Evolutionary conservation across 2,113 vertebrate genomes (phyloP), one percentile per base, ranked within the genome.

Genomic region (Archilochus colubris): DNA sequence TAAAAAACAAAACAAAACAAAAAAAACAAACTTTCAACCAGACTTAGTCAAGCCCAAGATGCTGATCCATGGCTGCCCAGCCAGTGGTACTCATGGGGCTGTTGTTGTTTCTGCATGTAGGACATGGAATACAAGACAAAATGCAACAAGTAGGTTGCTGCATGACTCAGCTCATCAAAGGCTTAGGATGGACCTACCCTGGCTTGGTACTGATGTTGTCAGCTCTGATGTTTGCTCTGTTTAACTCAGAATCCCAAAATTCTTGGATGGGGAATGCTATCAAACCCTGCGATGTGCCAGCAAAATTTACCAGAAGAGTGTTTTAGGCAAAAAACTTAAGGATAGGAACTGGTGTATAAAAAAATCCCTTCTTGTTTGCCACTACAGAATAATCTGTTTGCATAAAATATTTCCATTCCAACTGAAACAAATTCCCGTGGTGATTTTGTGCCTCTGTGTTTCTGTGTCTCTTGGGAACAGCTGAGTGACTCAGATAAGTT

Each of bases 401-500:
- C 33, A 16, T 61, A 33, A 94, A 88, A 64, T 86, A 88, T 92
- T 96, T 83, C 80, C 62, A 50, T 62, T 66, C 68, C 24, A 50
- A 57, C 82, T 68, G 88, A 57, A 88, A 77, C 79, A 93, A 83
- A 76, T 30, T 78, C 86, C 82, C 31, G 6, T 53, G 79, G 61
- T 70, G 76, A 38, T 92, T 92, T 84, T 88, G 48, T 88, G 93
- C 64, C 6, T 50, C 67, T 93, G 23, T 85, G n/a, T 81, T 75
- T 72, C 61, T 90, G 22, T 54, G 61, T 93, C 87, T 85, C 88
- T 64, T 46, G 93, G 88, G 95, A 94, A 4, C 53, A 81, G 76
- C 86, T 81, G 80, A 91, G 73, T 94, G 94, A 95, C 93, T 94
- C 89, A 88, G 85, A 80, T 64, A 91, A 96, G 82, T 93, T 95